Base-by-base conservation (phyloP, 2,797 vertebrate species). In the Scyliorhinus canicula region DNA sequence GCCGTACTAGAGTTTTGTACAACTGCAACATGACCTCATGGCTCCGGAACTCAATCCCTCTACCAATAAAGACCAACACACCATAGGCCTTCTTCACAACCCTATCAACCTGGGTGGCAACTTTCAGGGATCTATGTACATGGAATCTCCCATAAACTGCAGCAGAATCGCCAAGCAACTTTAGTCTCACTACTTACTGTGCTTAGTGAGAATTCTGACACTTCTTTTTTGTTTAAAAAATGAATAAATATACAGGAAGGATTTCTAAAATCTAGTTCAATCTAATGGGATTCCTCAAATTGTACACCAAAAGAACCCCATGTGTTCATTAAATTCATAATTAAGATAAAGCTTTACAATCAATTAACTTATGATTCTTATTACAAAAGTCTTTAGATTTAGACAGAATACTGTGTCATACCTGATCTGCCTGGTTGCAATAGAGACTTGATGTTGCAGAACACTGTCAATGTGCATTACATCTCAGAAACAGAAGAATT, bases 291-390 rank as follows among this genome's bases (percentile, higher is more conserved):
- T 91, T 2, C n/a, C 14, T 63, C 35, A 4, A 9, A 44, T 91
- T 44, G n/a, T 24, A 4, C 24, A 44, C 6, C 1, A 40, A 65
- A 91, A 40, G n/a, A 21, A 74, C 31, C 3, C 82, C 44, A 7
- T 26, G 5, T 57, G 85, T 90, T 93, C 84, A 74, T 95, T 90
- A 95, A 82, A 95, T 88, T 88, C 95, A 95, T 95, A 95, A 95
- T 95, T 95, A 96, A 95, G 95, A 95, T 47, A 50, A 93, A 60
- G 8, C 67, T 95, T 90, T 94, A 63, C 82, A 84, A 63, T 52
- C 1, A 2, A 60, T 90, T 69, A 84, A 28, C 67, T 77, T 65
- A 63, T 95, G 14, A 96, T 47, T 95, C 82, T 85, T 28, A 77
- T 95, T 31, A 95, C 74, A 12, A 77, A 5, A 21, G n/a, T 84